These are phyloP conservation scores for Scarus forsteni DNA, from an alignment of 2,797 vertebrate genomes.

Conservation along the genomic window DNA sequence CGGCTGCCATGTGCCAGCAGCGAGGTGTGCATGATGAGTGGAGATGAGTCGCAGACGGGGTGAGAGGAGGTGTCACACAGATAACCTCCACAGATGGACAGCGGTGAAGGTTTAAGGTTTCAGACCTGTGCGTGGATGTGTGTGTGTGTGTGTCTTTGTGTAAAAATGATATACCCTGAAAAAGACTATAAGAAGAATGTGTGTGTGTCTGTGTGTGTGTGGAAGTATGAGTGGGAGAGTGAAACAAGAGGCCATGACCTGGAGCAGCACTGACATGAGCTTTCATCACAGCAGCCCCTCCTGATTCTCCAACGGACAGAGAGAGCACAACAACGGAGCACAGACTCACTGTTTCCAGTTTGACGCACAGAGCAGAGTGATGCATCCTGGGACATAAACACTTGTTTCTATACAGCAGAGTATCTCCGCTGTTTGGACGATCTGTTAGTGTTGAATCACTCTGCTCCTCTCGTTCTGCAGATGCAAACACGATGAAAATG, in stretches of 20 bases:
- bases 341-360: conserved; percentile 55
- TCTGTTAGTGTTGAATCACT: neutral
- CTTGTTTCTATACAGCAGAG: neutral
- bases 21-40: conserved; percentile 75
- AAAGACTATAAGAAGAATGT: conserved; percentile 45
- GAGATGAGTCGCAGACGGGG: conserved; percentile 69
- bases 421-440: neutral
- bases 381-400: conserved; percentile 21
- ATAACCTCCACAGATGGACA: conserved; percentile 85
- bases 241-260: conserved; percentile 84
- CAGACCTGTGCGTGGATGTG: conserved; percentile 54
- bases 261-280: conserved; percentile 79
- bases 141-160: conserved; percentile 34
- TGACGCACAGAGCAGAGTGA: conserved; percentile 42
- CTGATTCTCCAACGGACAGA: conserved; percentile 58
- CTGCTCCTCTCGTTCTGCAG: neutral
- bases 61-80: conserved; percentile 79
- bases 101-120: conserved; percentile 78
- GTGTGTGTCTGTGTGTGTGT: conserved; percentile 39
- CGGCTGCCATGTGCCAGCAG: conserved; percentile 62
- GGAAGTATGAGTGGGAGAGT: conserved; percentile 72
- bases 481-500: neutral
- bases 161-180: conserved; percentile 72
- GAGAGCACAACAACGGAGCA: conserved; percentile 47
- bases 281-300: conserved; percentile 71